Evolutionary conservation across 2,797 vertebrate species (phyloP).

Genomic region (Echeneis naucrates): DNA sequence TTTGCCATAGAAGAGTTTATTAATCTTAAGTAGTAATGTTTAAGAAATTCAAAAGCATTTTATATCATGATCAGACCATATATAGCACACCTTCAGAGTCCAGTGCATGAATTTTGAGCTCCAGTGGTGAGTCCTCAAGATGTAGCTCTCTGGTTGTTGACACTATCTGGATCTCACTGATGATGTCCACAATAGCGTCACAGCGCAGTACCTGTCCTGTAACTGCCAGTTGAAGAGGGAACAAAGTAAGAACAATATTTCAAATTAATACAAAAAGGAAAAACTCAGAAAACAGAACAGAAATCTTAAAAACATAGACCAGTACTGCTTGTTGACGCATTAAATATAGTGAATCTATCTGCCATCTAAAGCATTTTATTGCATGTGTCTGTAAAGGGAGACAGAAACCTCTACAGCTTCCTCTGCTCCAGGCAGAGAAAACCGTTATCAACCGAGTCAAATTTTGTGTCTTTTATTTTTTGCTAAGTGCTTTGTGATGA

Average conservation of each 20-base stretch:
- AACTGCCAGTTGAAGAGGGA: conserved; percentile 74
- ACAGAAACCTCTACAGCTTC: not conserved
- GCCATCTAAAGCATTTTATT: conserved; percentile 2
- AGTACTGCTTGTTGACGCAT: not conserved
- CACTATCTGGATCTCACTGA: conserved; percentile 91
- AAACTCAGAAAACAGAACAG: not conserved
- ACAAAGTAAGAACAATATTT: not conserved
- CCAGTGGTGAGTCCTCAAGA: conserved; percentile 94
- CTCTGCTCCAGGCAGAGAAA: not conserved
- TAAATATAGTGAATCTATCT: not conserved
- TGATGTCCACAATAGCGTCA: conserved; percentile 94
- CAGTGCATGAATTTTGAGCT: conserved; percentile 92
- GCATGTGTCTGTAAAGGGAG: not conserved
- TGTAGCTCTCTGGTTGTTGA: conserved; percentile 97
- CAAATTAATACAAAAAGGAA: not conserved
- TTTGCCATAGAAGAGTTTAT: conserved; percentile 6
- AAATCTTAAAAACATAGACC: not conserved
- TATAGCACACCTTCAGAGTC: conserved; percentile 92
- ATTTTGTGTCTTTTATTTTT: conserved; percentile 38
- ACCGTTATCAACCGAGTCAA: conserved; percentile 26
- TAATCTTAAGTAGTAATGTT: not conserved
- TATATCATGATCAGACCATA: not conserved
- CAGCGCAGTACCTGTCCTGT: conserved; percentile 95
- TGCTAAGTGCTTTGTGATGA: not conserved
- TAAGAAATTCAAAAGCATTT: too few relatives aligned